Conservation (phyloP, 2,888 invertebrate genomes). For the Stictocephala bisonia region DNA sequence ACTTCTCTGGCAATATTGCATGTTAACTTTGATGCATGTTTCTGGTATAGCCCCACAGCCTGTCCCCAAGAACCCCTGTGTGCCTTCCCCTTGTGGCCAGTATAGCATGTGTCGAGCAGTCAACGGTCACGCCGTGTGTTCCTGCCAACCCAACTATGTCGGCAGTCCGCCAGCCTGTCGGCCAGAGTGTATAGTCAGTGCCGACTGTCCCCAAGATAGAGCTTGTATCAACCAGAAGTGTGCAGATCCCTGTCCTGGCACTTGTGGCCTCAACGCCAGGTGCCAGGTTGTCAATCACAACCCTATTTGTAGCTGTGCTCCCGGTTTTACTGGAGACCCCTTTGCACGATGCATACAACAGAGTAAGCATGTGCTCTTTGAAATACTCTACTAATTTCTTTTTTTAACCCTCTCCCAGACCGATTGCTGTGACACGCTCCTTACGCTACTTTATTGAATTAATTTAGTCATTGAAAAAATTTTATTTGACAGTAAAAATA, state of each 20-base stretch:
- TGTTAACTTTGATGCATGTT: constrained; percentile 40
- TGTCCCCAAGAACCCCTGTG: constrained; percentile 74
- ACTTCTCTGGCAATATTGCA: constrained; percentile 56
- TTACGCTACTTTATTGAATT: too few species aligned
- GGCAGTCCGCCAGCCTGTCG: constrained; percentile 82
- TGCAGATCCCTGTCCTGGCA: constrained; percentile 79
- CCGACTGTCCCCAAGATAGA: constrained; percentile 79
- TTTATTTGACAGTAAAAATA: too few species aligned
- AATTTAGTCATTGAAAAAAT: too few species aligned
- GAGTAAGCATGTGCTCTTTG: constrained; percentile 62
- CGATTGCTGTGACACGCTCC: too few species aligned
- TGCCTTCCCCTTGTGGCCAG: constrained; percentile 82
- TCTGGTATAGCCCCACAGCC: constrained; percentile 62
- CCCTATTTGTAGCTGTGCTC: constrained; percentile 74
- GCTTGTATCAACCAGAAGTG: constrained; percentile 85
- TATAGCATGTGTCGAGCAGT: constrained; percentile 80
- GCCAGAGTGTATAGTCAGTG: constrained; percentile 82
- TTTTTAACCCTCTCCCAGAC: too few species aligned
- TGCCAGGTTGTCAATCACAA: constrained; percentile 85
- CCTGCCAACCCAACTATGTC: constrained; percentile 77
- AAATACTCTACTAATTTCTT: too few species aligned
- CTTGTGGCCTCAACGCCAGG: constrained; percentile 80
- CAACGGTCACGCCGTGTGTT: constrained; percentile 80
- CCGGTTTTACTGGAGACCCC: constrained; percentile 70
- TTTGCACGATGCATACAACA: constrained; percentile 68